Percentiles rank a stretch among this genome's conserved stretches.
Conservation (phyloP, 2,797 vertebrate species). For the Notolabrus celidotus region DNA sequence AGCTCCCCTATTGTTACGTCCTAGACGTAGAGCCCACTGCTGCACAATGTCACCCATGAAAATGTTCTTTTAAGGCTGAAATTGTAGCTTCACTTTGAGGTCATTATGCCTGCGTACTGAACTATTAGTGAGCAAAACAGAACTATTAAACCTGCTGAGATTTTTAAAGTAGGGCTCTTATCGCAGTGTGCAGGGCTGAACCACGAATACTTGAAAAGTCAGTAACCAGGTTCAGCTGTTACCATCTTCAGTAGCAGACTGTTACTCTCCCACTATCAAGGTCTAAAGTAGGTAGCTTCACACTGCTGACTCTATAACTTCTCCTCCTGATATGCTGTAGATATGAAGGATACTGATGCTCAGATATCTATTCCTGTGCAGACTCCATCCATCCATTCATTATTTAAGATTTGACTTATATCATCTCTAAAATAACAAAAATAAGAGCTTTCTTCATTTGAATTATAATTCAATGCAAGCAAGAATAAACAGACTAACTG, state of each 20-base stretch:
- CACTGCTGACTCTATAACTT: conserved; percentile 6
- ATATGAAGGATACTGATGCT: background rate
- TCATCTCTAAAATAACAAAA: too few relatives aligned
- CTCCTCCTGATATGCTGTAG: background rate
- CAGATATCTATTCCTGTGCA: background rate
- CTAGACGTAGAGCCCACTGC: background rate
- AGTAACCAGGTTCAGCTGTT: conserved; percentile 9
- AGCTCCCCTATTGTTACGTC: conserved; percentile 18
- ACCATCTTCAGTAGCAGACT: conserved; percentile 30
- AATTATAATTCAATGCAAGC: background rate
- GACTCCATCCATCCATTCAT: too few relatives aligned
- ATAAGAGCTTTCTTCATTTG: background rate
- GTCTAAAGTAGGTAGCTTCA: conserved; percentile 10
- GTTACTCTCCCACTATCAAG: conserved; percentile 6
- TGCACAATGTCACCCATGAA: conserved; percentile 1
- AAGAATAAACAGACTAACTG: background rate
- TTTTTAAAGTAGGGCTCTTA: conserved; percentile 48
- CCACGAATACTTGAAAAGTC: conserved; percentile 49
- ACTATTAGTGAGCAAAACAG: conserved; percentile 28
- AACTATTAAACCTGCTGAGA: conserved; percentile 47
- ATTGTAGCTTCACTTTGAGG: conserved; percentile 18
- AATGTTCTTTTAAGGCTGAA: conserved; percentile 13
- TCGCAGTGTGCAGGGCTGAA: conserved; percentile 38
- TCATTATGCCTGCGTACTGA: conserved; percentile 32
- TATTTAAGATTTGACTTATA: too few relatives aligned